Evolutionary conservation across 2,888 invertebrate species (phyloP), one percentile per base, ranked within the genome.

Genomic region (Dione juno): DNA sequence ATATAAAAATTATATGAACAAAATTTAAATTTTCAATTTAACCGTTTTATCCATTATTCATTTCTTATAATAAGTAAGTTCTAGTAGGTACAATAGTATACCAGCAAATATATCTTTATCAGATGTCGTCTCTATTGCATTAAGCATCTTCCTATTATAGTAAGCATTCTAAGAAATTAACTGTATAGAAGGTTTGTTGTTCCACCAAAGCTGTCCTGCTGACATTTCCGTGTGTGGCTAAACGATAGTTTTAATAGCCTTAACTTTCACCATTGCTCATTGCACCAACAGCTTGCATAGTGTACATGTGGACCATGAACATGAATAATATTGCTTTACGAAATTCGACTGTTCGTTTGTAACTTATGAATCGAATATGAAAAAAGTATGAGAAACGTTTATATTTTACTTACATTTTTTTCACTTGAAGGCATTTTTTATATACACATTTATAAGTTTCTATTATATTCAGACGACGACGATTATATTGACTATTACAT

Each of bases 221-320:
- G 19, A 64, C 48, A 66, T 71, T 74, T 75, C 71, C 73, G 75
- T 68, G 43, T 74, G 59, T 70, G 74, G 67, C 68, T 71, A 75
- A 74, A 75, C 74, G 69, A 68, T 74, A 67, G 66, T 41, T 75
- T 69, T 72, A 71, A 74, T 67, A 75, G 73, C 63, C 63, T 67
- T 68, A 71, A 75, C 76, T 76, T 76, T 76, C 76, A 75, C 76
- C 74, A 71, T 74, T 71, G 68, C 73, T 61, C 48, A 45, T 74
- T 74, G 69, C 72, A 69, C 50, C 59, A 70, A 68, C 50, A 52
- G 48, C 45, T 54, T 16, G 35, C 7, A 45, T 19, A 37, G 43
- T 45, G 54, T 67, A 59, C 67, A 63, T 65, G 52, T 59, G 48
- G 65, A 67, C 74, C 74, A 72, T 72, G 73, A 71, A 71, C 73